Evolutionary conservation across 2,888 invertebrate species (phyloP), one percentile per base, ranked within the genome.

Genomic region (Lumbricus terrestris): DNA sequence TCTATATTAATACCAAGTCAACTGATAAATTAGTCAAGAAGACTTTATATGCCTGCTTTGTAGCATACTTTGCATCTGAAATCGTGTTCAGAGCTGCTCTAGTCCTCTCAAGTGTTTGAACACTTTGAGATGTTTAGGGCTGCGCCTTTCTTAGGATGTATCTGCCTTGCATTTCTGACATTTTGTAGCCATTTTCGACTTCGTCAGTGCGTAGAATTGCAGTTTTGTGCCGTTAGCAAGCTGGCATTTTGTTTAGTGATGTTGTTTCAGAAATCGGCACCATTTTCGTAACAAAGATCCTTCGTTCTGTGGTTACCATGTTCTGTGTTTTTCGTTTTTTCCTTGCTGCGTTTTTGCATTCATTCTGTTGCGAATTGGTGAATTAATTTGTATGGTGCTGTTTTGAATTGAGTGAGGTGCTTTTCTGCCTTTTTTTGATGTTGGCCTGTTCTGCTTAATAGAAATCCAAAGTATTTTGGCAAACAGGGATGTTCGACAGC

Each of bases 11-110:
- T n/a, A 69, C 69, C 69, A 69, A 69, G n/a, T 69, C 69, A 69
- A n/a, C 69, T 69, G 69, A 69, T 69, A 69, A 69, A 29, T 69
- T 69, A 69, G 69, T 69, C 69, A n/a, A 69, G n/a, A 54, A n/a
- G 69, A 69, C 69, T 69, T 69, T 69, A n/a, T 69, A 69, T 69
- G 69, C 69, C 69, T 69, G 69, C 69, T 69, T 69, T 69, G 69
- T 69, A 69, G 69, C 29, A 69, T 69, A 69, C 29, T 69, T 69
- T 69, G 29, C n/a, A 13, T 69, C 69, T 69, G n/a, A 69, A 69
- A 69, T 69, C 69, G 69, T 69, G 69, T 69, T 69, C 69, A n/a
- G n/a, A 69, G 11, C 69, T 69, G 69, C 69, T 69, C 69, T 69
- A 69, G 69, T 69, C 69, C n/a, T 69, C 69, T 69, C n/a, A n/a